phyloP scores from a whole-genome alignment of 2,888 invertebrate genomes.

The Nomada fucata region DNA sequence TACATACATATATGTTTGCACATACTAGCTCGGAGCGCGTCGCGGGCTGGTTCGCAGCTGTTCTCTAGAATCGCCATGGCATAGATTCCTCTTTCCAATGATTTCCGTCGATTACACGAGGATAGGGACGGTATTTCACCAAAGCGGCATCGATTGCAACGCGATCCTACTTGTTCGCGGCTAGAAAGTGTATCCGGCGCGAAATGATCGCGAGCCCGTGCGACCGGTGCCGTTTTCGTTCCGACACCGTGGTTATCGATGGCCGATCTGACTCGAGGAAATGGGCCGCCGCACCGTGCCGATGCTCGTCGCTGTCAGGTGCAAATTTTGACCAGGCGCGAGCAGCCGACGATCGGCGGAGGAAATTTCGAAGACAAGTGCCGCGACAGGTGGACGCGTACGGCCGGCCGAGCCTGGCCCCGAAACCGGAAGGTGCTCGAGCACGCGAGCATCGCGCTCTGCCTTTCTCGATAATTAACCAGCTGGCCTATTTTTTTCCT shows the following conservation, averaged over 20 bases:
- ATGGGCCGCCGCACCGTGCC: slow-evolving; percentile 64
- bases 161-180: not conserved
- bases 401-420: slow-evolving; percentile 66
- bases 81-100: no score
- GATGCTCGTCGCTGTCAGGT: slow-evolving; percentile 72
- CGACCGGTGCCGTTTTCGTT: not conserved
- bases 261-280: slow-evolving; percentile 65
- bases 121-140: not conserved
- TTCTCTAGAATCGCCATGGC: not conserved
- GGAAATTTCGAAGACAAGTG: slow-evolving; percentile 42
- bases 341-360: slow-evolving; percentile 33
- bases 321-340: slow-evolving; percentile 63
- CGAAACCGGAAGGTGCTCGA: slow-evolving; percentile 77
- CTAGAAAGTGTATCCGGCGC: not conserved
- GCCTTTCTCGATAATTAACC: not conserved
- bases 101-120: no score
- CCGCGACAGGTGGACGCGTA: slow-evolving; percentile 36
- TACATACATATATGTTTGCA: not conserved
- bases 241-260: slow-evolving; percentile 72
- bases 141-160: not conserved
- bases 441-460: slow-evolving; percentile 70
- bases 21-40: slow-evolving; percentile 27
- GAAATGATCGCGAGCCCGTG: not conserved
- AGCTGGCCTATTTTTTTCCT: not conserved
- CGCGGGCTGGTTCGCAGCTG: not conserved